phyloP scores from a whole-genome alignment of 2,888 invertebrate genomes.

The Cactoblastis cactorum region DNA sequence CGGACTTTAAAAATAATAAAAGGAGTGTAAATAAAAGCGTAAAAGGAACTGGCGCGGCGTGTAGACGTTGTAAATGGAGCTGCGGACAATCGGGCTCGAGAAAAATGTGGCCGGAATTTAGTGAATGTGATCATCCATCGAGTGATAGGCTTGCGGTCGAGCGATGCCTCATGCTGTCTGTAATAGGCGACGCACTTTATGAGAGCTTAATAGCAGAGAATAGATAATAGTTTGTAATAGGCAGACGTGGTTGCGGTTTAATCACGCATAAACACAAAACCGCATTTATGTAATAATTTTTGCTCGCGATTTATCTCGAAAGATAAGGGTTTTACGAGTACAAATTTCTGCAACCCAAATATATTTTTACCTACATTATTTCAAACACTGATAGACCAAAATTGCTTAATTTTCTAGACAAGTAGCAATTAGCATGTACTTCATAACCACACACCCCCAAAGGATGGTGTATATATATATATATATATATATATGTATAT shows the following conservation, averaged over 20 bases:
- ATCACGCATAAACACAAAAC: neutral
- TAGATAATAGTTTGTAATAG: conserved; percentile 37
- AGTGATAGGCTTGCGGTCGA: conserved; percentile 60
- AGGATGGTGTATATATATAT: too few relatives aligned
- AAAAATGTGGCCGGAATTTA: conserved; percentile 74
- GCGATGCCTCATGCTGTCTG: conserved; percentile 43
- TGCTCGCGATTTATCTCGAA: neutral
- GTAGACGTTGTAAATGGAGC: conserved; percentile 79
- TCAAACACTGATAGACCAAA: too few relatives aligned
- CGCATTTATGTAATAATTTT: neutral
- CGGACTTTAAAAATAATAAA: conserved; percentile 79
- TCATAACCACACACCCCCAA: too few relatives aligned
- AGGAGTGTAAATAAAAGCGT: conserved; percentile 79
- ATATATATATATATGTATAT: too few relatives aligned
- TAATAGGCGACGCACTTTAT: conserved; percentile 60
- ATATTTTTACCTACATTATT: too few relatives aligned
- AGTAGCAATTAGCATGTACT: too few relatives aligned
- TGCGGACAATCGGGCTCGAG: conserved; percentile 74
- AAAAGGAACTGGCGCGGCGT: conserved; percentile 77
- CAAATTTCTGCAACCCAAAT: too few relatives aligned
- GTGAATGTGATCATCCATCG: conserved; percentile 66
- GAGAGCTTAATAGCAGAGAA: conserved; percentile 25
- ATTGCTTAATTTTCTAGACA: too few relatives aligned
- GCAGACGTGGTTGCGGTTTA: conserved; percentile 31
- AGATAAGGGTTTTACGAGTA: too few relatives aligned